Conservation (phyloP, 2,888 invertebrate genomes). For the Pharmacophagus antenor region DNA sequence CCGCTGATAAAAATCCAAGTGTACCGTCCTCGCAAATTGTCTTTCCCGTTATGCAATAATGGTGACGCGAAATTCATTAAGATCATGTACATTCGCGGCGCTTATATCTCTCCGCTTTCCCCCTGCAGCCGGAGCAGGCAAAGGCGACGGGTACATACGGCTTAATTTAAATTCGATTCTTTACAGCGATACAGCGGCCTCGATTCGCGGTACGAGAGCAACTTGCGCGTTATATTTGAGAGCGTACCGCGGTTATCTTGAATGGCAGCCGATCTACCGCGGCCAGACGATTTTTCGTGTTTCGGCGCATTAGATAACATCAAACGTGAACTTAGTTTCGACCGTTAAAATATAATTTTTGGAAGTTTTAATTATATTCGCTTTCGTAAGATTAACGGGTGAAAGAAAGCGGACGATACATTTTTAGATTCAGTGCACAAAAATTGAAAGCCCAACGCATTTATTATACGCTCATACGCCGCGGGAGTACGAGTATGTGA, state of each 20-base stretch:
- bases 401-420: constrained; percentile 50
- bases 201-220: constrained; percentile 13
- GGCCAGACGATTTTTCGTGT: constrained; percentile 1
- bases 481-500: constrained; percentile 59
- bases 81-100: constrained; percentile 14
- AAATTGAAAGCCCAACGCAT: constrained; percentile 52
- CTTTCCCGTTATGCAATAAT: constrained; percentile 55
- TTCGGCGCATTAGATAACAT: constrained; percentile 12
- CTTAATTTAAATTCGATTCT: constrained; percentile 57
- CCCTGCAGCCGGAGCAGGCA: constrained; percentile 32
- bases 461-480: constrained; percentile 53
- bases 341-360: constrained; percentile 9
- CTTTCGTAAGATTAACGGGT: constrained; percentile 47
- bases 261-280: constrained; percentile 13
- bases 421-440: constrained; percentile 55
- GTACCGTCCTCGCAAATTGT: constrained; percentile 35
- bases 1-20: constrained; percentile 40
- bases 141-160: constrained; percentile 43
- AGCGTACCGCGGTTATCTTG: constrained; percentile 19
- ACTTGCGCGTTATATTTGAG: constrained; percentile 10
- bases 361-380: constrained; percentile 21
- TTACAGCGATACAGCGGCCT: constrained; percentile 42
- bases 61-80: constrained; percentile 55
- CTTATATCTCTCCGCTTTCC: neutral
- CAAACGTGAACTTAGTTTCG: neutral